phyloP scores from a whole-genome alignment of 2,888 invertebrate species.

The Hyposoter dolosus region DNA sequence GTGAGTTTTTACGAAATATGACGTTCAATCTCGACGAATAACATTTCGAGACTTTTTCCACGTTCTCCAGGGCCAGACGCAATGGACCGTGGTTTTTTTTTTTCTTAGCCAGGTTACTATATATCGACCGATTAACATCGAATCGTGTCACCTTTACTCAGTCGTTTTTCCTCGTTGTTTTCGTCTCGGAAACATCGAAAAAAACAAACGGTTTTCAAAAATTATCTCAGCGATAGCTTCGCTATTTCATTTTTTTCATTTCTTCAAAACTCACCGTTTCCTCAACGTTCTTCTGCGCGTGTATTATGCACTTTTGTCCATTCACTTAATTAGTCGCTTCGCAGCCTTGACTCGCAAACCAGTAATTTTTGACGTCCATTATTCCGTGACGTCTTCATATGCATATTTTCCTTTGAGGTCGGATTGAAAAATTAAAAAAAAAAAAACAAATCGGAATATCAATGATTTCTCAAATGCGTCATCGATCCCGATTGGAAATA shows the following conservation, averaged over 20 bases:
- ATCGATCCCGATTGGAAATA: neutral
- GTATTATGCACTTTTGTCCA: neutral
- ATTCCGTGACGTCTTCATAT: neutral
- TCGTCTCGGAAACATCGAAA: neutral
- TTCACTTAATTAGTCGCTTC: constrained; percentile 8
- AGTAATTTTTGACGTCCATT: constrained; percentile 15
- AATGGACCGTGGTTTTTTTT: neutral
- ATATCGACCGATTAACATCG: neutral
- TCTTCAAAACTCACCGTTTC: neutral
- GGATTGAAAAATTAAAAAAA: constrained; percentile 14
- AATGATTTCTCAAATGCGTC: neutral
- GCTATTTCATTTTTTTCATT: neutral
- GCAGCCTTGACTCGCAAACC: constrained; percentile 11
- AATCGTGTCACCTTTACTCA: neutral
- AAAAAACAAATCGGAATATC: constrained; percentile 2
- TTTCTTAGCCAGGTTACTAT: neutral
- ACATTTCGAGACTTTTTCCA: neutral
- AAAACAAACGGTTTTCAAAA: neutral
- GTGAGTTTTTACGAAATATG: constrained; percentile 62
- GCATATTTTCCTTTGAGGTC: neutral
- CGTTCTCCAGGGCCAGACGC: neutral
- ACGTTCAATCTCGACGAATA: constrained; percentile 5
- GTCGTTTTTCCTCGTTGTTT: neutral
- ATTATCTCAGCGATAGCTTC: neutral
- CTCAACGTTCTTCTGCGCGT: neutral